These are phyloP conservation scores for Ferdinandea cuprea DNA, from an alignment of 2,888 invertebrate species.

Conservation along the genomic window DNA sequence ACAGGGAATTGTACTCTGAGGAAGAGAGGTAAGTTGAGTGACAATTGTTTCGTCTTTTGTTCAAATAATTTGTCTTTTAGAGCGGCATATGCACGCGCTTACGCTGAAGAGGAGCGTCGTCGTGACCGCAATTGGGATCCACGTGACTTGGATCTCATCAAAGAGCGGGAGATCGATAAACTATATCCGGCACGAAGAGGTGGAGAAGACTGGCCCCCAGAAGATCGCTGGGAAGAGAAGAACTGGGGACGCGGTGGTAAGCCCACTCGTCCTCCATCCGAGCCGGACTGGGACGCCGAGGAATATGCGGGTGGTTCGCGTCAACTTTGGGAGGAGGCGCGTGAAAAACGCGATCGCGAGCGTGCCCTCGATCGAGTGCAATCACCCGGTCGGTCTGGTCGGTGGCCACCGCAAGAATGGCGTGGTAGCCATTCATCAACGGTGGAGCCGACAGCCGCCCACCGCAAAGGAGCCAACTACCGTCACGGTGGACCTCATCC, in stretches of 20 bases:
- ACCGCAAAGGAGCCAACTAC: slow-evolving; percentile 53
- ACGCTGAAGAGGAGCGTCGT: slow-evolving; percentile 79
- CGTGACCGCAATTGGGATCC: slow-evolving; percentile 79
- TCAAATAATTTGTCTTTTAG: slow-evolving; percentile 69
- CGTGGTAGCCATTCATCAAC: slow-evolving; percentile 46
- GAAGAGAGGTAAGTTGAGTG: slow-evolving; percentile 79
- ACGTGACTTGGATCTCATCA: slow-evolving; percentile 77
- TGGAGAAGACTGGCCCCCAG: slow-evolving; percentile 75
- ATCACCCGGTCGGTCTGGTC: slow-evolving; percentile 49
- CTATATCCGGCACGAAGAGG: slow-evolving; percentile 68
- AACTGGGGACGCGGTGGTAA: slow-evolving; percentile 60
- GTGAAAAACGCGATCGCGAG: slow-evolving; percentile 67
- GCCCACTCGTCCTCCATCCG: slow-evolving; percentile 79
- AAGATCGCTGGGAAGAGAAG: slow-evolving; percentile 66
- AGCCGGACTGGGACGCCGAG: slow-evolving; percentile 82
- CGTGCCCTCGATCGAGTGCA: slow-evolving; percentile 62
- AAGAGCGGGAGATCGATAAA: slow-evolving; percentile 77
- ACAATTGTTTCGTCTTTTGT: neutral
- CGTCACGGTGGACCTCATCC: slow-evolving; percentile 59
- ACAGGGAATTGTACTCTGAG: slow-evolving; percentile 80
- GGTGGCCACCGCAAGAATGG: slow-evolving; percentile 72
- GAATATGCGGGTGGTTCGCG: slow-evolving; percentile 77
- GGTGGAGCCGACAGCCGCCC: slow-evolving; percentile 26
- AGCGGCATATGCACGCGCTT: slow-evolving; percentile 79
- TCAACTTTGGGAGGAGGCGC: slow-evolving; percentile 70